Evolutionary conservation across 2,797 vertebrate species (phyloP).

Genomic region (Masticophis lateralis): DNA sequence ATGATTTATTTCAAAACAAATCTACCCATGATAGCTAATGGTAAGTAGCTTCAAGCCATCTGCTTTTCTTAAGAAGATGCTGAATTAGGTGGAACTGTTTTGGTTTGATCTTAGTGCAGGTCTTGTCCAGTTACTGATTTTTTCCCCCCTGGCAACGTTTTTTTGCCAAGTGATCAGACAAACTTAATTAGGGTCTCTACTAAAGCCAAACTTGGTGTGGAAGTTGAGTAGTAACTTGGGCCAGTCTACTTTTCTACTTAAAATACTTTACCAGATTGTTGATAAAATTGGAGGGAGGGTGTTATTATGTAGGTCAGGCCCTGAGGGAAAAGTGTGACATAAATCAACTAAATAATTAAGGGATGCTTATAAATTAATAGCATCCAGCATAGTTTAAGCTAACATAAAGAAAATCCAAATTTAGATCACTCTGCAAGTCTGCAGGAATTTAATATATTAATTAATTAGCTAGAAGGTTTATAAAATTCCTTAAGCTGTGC

Average conservation of each 20-base stretch:
- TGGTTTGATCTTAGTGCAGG: background rate
- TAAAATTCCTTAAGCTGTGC: background rate
- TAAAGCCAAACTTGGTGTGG: background rate
- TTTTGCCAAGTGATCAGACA: background rate
- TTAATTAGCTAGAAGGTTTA: background rate
- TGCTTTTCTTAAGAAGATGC: background rate
- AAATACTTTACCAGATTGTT: background rate
- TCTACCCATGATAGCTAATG: background rate
- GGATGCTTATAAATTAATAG: background rate
- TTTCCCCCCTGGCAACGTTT: background rate
- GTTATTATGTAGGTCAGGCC: background rate
- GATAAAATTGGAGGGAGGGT: background rate
- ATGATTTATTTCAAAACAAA: background rate
- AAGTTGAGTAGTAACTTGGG: background rate
- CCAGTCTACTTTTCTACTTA: background rate
- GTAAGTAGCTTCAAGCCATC: background rate
- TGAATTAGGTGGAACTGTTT: background rate
- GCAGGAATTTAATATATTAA: background rate
- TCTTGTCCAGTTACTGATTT: background rate
- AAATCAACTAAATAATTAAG: background rate
- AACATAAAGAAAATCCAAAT: background rate
- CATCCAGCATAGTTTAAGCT: background rate
- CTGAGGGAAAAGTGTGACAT: background rate
- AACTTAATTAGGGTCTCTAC: background rate
- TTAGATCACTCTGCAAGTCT: background rate